These are phyloP conservation scores for Eulithis testata DNA, from an alignment of 2,888 invertebrate species.

Conservation along the genomic window DNA sequence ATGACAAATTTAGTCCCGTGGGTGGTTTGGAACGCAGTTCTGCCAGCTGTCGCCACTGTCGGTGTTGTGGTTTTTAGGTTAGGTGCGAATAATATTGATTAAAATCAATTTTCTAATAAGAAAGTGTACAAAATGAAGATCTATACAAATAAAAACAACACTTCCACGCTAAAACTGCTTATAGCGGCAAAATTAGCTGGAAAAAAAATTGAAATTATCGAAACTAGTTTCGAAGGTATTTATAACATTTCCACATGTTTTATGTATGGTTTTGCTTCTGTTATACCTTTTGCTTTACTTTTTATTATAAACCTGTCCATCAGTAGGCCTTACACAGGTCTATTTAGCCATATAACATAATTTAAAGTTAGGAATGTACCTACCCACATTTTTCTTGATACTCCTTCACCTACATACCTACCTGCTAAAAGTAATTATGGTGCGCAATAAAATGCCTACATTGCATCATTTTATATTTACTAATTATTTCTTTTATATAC, in stretches of 20 bases:
- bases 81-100: slow-evolving; percentile 31
- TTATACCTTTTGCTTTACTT: background rate
- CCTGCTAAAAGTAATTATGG: too few relatives aligned
- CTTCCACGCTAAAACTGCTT: slow-evolving; percentile 89
- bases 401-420: too few relatives aligned
- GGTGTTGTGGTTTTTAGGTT: slow-evolving; percentile 37
- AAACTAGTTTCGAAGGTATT: slow-evolving; percentile 86
- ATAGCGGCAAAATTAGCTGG: slow-evolving; percentile 88
- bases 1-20: background rate
- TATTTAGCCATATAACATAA: background rate
- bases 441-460: too few relatives aligned
- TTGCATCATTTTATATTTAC: too few relatives aligned
- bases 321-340: background rate
- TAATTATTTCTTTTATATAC: too few relatives aligned
- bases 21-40: slow-evolving; percentile 6
- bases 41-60: slow-evolving; percentile 31
- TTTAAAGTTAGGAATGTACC: background rate
- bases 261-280: slow-evolving; percentile 6
- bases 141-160: slow-evolving; percentile 91
- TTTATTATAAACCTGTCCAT: background rate
- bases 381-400: too few relatives aligned
- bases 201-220: slow-evolving; percentile 83
- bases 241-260: slow-evolving; percentile 34
- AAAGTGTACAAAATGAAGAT: slow-evolving; percentile 86
- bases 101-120: slow-evolving; percentile 15